These are phyloP conservation scores for Lophotis ruficrista DNA, from an alignment of 2,113 vertebrate species.

Conservation along the genomic window DNA sequence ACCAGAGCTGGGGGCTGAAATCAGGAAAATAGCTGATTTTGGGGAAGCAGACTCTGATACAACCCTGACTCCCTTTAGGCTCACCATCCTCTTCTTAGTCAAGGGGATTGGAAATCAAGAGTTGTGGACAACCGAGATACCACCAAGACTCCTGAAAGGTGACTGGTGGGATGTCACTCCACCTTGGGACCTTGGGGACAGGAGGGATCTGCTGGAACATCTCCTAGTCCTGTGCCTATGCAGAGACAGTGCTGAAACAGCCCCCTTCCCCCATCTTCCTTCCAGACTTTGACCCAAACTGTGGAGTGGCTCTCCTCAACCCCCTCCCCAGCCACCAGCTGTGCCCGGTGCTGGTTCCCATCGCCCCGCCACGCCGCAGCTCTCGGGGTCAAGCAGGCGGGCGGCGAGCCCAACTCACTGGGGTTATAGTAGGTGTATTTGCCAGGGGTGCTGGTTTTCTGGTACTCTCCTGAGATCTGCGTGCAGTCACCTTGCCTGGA, in stretches of 20 bases:
- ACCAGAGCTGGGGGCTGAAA: not conserved
- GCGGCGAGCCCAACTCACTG: slow-evolving; percentile 52
- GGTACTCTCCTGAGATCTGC: slow-evolving; percentile 16
- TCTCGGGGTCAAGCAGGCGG: not conserved
- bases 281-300: not conserved
- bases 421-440: slow-evolving; percentile 71
- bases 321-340: not conserved
- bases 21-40: not conserved
- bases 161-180: not conserved
- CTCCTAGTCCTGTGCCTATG: not conserved
- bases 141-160: not conserved
- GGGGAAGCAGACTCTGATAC: not conserved
- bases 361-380: not conserved
- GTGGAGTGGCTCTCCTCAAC: not conserved
- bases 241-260: not conserved
- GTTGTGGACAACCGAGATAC: not conserved
- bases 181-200: not conserved
- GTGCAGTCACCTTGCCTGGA: slow-evolving; percentile 74
- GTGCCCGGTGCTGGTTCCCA: not conserved
- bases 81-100: not conserved
- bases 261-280: not conserved
- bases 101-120: not conserved
- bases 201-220: not conserved
- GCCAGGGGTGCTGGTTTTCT: slow-evolving; percentile 69
- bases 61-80: not conserved